A percentile compares a stretch with the other conserved stretches of the same genome.
Conservation (phyloP, 2,113 vertebrate species). For the Archocentrus centrarchus region DNA sequence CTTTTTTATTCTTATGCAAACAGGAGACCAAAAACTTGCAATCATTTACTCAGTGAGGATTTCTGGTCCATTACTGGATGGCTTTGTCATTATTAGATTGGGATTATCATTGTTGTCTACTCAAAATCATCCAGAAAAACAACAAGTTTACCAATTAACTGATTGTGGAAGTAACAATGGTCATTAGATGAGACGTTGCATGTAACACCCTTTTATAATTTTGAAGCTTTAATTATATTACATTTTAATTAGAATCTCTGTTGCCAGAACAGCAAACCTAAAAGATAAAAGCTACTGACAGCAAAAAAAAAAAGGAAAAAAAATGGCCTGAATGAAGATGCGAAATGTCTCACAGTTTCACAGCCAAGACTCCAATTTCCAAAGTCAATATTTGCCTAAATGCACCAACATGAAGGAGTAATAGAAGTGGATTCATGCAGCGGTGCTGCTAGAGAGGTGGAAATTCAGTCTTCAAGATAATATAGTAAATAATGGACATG, state of each 20-base stretch:
- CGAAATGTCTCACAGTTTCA: neutral
- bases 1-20: neutral
- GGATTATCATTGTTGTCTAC: neutral
- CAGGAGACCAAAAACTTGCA: neutral
- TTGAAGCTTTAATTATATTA: neutral
- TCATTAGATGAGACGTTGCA: neutral
- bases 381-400: conserved; percentile 3
- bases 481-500: conserved; percentile 26
- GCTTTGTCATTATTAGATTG: neutral
- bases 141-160: neutral
- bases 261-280: neutral
- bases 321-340: neutral
- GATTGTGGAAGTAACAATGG: neutral
- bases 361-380: neutral
- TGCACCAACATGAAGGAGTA: conserved; percentile 4
- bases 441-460: conserved; percentile 12
- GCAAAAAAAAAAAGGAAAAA: neutral
- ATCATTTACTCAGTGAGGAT: neutral
- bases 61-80: neutral
- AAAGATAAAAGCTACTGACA: neutral
- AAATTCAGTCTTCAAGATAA: conserved; percentile 42
- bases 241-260: neutral
- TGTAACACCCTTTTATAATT: neutral
- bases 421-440: conserved; percentile 17
- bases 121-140: conserved; percentile 1